Percentiles rank a stretch among this genome's conserved stretches.
These are phyloP conservation scores for Trachelus iudaicus DNA, from an alignment of 2,888 invertebrate genomes.

Conservation along the genomic window DNA sequence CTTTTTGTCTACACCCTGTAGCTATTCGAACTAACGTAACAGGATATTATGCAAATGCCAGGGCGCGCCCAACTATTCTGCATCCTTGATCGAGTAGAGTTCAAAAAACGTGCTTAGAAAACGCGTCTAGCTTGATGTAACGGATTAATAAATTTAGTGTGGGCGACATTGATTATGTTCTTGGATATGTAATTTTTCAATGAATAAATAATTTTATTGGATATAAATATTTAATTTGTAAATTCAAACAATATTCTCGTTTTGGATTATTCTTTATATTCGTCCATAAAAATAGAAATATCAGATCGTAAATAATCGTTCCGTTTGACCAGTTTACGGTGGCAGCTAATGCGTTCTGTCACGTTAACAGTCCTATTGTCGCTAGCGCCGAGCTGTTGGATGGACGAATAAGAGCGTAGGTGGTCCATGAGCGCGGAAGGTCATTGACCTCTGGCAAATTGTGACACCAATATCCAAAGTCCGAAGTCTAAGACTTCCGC, in stretches of 20 bases:
- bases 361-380: neutral
- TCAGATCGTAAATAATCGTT: neutral
- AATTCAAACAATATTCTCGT: neutral
- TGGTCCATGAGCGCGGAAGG: neutral
- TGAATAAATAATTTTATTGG: neutral
- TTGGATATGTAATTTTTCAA: neutral
- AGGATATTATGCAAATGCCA: constrained; percentile 21
- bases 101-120: neutral
- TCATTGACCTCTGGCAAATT: neutral
- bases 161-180: no score
- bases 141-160: neutral
- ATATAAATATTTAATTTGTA: neutral
- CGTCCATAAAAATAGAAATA: no score
- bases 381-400: neutral
- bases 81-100: constrained; percentile 1
- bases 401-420: neutral
- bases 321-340: neutral
- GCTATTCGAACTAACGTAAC: constrained; percentile 8
- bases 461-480: neutral
- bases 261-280: neutral
- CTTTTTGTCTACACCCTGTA: neutral
- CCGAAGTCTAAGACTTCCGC: neutral
- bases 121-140: neutral
- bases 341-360: neutral
- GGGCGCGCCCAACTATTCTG: constrained; percentile 16